Evolutionary conservation across 2,113 vertebrate species (phyloP).

Genomic region (Corydoras sp.): DNA sequence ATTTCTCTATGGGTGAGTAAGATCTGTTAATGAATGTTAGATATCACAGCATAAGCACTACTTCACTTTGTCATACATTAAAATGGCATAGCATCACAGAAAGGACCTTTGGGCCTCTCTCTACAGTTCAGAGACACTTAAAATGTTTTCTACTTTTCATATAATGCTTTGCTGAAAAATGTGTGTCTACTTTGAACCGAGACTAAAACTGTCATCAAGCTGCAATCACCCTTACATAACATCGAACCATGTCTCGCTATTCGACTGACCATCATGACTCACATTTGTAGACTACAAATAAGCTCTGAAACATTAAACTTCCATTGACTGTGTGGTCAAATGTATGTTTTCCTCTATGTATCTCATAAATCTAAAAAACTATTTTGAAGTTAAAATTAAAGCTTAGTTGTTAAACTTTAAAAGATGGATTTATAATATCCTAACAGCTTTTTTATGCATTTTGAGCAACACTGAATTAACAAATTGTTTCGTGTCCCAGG

Average conservation of each 20-base stretch:
- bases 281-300: no score
- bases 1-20: constrained; percentile 1
- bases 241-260: constrained; percentile 23
- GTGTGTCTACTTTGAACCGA: constrained; percentile 37
- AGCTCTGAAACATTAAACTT: no score
- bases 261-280: no score
- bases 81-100: constrained; percentile 14
- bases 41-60: constrained; percentile 1
- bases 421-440: no score
- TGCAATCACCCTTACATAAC: constrained; percentile 49
- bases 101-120: constrained; percentile 12
- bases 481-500: no score
- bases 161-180: constrained; percentile 46
- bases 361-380: no score
- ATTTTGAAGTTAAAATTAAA: no score
- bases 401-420: no score
- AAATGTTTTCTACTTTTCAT: constrained; percentile 62
- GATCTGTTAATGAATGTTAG: constrained; percentile 25
- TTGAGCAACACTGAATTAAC: no score
- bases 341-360: no score
- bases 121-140: constrained; percentile 51
- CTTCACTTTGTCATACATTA: constrained; percentile 17
- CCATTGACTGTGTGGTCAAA: no score
- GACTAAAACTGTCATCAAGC: constrained; percentile 44
- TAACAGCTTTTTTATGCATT: no score